Evolutionary conservation across 2,113 vertebrate genomes (phyloP).

Genomic region (Rynchops niger): DNA sequence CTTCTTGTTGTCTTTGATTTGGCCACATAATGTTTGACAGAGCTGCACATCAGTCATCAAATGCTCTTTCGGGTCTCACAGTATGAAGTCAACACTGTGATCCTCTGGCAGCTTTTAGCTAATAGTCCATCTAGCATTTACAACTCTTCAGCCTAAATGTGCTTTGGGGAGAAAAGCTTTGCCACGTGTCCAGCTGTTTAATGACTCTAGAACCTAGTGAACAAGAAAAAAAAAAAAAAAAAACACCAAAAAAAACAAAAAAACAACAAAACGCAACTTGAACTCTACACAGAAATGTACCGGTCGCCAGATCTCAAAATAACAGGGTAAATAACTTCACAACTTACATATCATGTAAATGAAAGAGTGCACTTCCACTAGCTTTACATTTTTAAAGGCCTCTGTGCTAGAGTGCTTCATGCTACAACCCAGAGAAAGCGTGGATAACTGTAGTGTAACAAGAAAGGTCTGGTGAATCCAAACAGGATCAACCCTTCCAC

Average conservation of each 20-base stretch:
- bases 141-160: not conserved
- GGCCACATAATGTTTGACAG: not conserved
- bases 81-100: not conserved
- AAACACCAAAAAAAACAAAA: not conserved
- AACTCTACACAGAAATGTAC: not conserved
- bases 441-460: not conserved
- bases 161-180: not conserved
- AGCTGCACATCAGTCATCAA: not conserved
- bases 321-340: not conserved
- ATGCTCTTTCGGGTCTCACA: not conserved
- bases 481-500: not conserved
- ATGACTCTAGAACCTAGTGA: not conserved
- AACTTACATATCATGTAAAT: not conserved
- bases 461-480: not conserved
- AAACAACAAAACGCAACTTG: not conserved
- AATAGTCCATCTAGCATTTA: not conserved
- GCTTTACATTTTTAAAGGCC: not conserved
- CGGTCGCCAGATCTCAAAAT: not conserved
- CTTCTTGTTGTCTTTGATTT: not conserved
- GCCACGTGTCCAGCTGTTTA: not conserved
- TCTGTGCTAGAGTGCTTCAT: not conserved
- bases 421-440: not conserved
- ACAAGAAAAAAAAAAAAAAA: not conserved
- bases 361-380: not conserved
- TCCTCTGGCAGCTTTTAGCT: not conserved